Conservation (phyloP, 2,888 invertebrate species). For the Blera fallax region DNA sequence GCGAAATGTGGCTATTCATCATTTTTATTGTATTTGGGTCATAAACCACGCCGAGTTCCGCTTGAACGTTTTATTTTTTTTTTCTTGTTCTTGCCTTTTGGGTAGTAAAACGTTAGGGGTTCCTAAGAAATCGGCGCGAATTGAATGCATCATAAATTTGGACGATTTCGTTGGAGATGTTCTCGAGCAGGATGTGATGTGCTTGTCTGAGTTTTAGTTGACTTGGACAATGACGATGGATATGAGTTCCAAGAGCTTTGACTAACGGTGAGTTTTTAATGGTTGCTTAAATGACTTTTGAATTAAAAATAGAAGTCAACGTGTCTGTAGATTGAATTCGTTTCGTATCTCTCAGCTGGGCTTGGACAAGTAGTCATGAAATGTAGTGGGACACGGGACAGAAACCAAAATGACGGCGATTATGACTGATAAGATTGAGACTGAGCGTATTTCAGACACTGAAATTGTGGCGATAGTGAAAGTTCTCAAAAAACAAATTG, state of each 20-base stretch:
- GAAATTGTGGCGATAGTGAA: too few relatives aligned
- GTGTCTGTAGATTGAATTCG: too few relatives aligned
- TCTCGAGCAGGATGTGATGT: slow-evolving; percentile 7
- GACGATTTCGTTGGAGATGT: slow-evolving; percentile 2
- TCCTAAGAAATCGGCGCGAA: background rate
- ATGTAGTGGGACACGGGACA: too few relatives aligned
- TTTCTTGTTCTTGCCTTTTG: background rate
- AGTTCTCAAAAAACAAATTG: too few relatives aligned
- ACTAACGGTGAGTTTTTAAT: background rate
- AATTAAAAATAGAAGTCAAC: too few relatives aligned
- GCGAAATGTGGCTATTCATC: slow-evolving; percentile 33
- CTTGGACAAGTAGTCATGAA: too few relatives aligned
- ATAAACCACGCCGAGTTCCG: slow-evolving; percentile 53
- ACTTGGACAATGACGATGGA: background rate
- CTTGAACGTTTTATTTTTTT: background rate
- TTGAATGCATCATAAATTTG: slow-evolving; percentile 20
- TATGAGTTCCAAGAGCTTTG: background rate
- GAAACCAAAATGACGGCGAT: too few relatives aligned
- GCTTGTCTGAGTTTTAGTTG: background rate
- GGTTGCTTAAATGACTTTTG: background rate
- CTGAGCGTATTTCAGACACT: too few relatives aligned
- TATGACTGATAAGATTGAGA: too few relatives aligned
- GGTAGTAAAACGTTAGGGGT: background rate
- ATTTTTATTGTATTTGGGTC: slow-evolving; percentile 58
- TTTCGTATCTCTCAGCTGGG: too few relatives aligned